Evolutionary conservation across 2,888 invertebrate genomes (phyloP).

Genomic region (Trimorus sp.): DNA sequence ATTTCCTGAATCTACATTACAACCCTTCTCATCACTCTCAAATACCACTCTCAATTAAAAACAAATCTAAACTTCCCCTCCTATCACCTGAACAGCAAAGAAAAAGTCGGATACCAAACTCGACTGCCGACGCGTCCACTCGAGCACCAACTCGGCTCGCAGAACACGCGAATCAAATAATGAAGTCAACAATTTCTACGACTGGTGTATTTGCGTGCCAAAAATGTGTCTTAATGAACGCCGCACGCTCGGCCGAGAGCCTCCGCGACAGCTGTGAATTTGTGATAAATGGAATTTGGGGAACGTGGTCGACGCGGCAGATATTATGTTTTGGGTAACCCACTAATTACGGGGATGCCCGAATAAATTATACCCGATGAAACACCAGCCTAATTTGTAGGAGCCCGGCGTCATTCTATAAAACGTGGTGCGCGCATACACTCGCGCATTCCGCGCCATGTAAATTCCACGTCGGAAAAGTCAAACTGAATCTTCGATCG

Average conservation of each 20-base stretch:
- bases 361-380: constrained; percentile 77
- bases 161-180: constrained; percentile 32
- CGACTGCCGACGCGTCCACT: no score
- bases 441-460: constrained; percentile 37
- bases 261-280: constrained; percentile 74
- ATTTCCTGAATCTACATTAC: no score
- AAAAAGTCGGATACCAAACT: no score
- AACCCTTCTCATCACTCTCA: no score
- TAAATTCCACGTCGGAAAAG: constrained; percentile 49
- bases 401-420: constrained; percentile 65
- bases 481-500: constrained; percentile 51
- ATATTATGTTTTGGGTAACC: constrained; percentile 74
- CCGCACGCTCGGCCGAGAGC: constrained; percentile 35
- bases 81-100: no score
- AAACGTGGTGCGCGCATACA: constrained; percentile 38
- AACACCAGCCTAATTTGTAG: constrained; percentile 69
- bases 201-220: constrained; percentile 47
- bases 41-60: no score
- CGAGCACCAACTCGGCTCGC: no score
- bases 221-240: constrained; percentile 59
- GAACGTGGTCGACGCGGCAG: constrained; percentile 72
- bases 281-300: constrained; percentile 77
- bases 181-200: constrained; percentile 43
- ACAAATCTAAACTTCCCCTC: no score
- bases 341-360: constrained; percentile 77